These are phyloP conservation scores for Cebidichthys violaceus DNA, from an alignment of 2,113 vertebrate species.

Conservation along the genomic window DNA sequence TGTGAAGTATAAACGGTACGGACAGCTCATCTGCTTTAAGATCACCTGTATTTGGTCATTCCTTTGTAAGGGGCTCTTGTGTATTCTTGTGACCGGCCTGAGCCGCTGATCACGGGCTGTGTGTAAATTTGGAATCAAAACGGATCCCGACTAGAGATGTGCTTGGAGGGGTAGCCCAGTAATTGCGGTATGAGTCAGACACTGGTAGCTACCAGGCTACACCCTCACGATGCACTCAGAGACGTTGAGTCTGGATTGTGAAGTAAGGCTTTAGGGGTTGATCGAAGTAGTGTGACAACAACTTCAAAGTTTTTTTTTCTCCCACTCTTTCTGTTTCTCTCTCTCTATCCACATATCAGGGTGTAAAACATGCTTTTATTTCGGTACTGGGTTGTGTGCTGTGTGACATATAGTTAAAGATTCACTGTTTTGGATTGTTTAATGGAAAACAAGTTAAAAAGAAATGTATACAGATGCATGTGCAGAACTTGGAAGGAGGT, in stretches of 20 bases:
- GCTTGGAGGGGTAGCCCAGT: constrained; percentile 55
- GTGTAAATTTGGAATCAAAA: constrained; percentile 57
- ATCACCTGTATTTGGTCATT: constrained; percentile 23
- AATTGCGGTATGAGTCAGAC: constrained; percentile 76
- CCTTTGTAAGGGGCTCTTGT: background rate
- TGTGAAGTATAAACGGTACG: background rate
- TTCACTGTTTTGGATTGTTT: background rate
- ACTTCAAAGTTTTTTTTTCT: background rate
- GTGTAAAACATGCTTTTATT: background rate
- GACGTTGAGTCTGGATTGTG: constrained; percentile 33
- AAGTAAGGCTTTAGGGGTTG: constrained; percentile 20
- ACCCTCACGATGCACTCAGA: constrained; percentile 46
- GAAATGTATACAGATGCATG: background rate
- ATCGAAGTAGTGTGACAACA: constrained; percentile 31
- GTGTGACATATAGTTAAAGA: background rate
- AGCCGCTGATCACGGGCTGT: constrained; percentile 18
- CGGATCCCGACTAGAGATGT: constrained; percentile 47
- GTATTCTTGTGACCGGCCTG: background rate
- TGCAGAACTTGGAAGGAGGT: too few species aligned
- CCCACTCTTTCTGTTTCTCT: background rate
- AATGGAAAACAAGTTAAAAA: background rate
- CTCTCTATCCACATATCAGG: background rate
- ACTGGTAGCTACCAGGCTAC: constrained; percentile 46
- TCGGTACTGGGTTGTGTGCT: too few species aligned
- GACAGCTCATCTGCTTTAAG: background rate